Evolutionary conservation across 2,888 invertebrate genomes (phyloP).

Genomic region (Xestobium rufovillosum): DNA sequence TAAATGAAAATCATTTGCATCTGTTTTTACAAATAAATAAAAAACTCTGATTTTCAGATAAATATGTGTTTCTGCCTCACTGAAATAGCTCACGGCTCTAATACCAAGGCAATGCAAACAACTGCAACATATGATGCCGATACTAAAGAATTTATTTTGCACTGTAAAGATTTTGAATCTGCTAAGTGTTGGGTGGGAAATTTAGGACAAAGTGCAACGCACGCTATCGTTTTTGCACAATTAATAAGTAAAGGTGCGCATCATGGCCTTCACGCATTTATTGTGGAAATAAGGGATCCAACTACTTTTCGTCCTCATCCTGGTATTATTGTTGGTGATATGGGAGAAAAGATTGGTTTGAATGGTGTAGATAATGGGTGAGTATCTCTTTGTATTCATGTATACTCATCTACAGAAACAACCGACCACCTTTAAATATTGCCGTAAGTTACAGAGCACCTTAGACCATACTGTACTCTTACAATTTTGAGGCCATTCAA

Average conservation of each 20-base stretch:
- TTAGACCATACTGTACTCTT: no score
- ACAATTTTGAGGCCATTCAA: no score
- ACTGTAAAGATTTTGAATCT: conserved; percentile 71
- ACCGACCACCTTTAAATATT: no score
- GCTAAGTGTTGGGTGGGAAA: conserved; percentile 82
- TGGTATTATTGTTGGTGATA: conserved; percentile 81
- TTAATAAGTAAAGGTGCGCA: conserved; percentile 67
- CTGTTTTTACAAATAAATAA: conserved; percentile 11
- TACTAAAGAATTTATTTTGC: conserved; percentile 63
- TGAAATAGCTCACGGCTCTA: conserved; percentile 86
- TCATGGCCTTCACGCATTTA: conserved; percentile 81
- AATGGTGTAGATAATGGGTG: conserved; percentile 94
- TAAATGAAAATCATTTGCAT: conserved; percentile 1
- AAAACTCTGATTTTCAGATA: conserved; percentile 40
- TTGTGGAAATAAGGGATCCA: conserved; percentile 78
- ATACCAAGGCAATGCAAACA: conserved; percentile 80
- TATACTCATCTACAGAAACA: no score
- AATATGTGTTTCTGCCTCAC: conserved; percentile 77
- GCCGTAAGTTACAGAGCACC: no score
- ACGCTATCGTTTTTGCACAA: conserved; percentile 83
- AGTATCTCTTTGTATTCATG: no score
- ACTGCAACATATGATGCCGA: conserved; percentile 72
- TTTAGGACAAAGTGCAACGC: conserved; percentile 73
- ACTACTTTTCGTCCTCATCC: conserved; percentile 62
- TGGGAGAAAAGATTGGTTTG: conserved; percentile 86